phyloP scores from a whole-genome alignment of 1,140 invertebrate species.

The Heliconius hermathena region DNA sequence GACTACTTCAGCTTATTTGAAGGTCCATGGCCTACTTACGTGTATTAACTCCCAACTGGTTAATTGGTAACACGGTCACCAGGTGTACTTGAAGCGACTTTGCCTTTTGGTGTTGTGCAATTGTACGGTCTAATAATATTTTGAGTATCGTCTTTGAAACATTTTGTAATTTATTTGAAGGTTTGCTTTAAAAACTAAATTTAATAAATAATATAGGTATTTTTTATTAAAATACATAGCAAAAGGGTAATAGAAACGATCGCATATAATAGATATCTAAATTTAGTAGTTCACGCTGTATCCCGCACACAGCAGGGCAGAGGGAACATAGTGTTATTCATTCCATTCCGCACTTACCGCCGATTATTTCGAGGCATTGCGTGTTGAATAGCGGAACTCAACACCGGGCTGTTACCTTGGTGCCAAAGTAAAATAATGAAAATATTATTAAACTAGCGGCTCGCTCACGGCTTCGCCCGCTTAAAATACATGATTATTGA shows the following conservation, averaged over 20 bases:
- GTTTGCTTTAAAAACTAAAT: neutral
- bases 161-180: neutral
- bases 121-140: neutral
- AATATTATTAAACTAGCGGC: too few species aligned
- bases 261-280: neutral
- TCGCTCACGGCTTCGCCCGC: too few species aligned
- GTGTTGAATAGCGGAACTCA: too few species aligned
- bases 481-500: too few species aligned
- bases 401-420: too few species aligned
- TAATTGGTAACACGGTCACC: constrained; percentile 7
- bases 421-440: too few species aligned
- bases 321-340: too few species aligned
- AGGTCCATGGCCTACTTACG: neutral
- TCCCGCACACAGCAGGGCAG: too few species aligned
- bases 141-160: neutral
- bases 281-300: neutral
- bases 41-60: constrained; percentile 6
- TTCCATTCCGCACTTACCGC: too few species aligned
- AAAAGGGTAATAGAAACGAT: neutral
- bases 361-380: neutral
- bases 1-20: constrained; percentile 8
- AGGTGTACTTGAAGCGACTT: neutral
- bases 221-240: neutral
- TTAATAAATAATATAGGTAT: neutral
- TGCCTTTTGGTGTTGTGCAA: neutral